Evolutionary conservation across 1,140 invertebrate species (phyloP), one percentile per base, ranked within the genome.

Genomic region (Drosophila biarmipes): DNA sequence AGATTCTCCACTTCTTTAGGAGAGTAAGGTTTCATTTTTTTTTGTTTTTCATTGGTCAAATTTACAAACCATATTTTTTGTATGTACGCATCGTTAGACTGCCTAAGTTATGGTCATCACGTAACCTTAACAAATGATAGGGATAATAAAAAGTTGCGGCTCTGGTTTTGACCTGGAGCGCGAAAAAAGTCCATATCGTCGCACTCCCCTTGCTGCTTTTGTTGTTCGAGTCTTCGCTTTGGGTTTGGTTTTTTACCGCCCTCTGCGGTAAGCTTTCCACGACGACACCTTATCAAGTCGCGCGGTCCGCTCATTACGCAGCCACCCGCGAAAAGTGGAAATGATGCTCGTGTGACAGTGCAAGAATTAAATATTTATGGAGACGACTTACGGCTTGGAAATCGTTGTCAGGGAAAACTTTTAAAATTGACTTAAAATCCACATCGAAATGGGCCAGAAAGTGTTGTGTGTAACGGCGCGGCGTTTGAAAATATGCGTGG

Each of bases 81-180:
- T n/a, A n/a, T n/a, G 78, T 89, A 89, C 84, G 84, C 84, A 89
- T 80, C 76, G 84, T 89, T 89, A 89, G 84, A 78, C 63, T 31
- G 62, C 46, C 75, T 89, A 87, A 89, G 84, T 89, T 89, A 89
- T 89, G 84, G 76, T 68, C 84, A 71, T 78, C 84, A 89, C 84
- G 84, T 89, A 80, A 89, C 84, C 84, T 89, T 89, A 84, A 89
- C 79, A 89, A 89, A 89, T 84, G 89, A 89, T 89, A 89, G 84
- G 84, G 84, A 89, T 89, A 89, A 84, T 89, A 89, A 89, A 89
- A 89, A 89, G 42, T 45, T 66, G 45, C 45, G 62, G 82, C 62
- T 78, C 82, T 82, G 79, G 78, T 87, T 87, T 81, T 79, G 69
- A 87, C 82, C 78, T 68, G 73, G 74, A 71, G 69, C 56, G 46